Percentiles rank a stretch among this genome's conserved stretches.
phyloP scores from a whole-genome alignment of 2,797 vertebrate species.

The Taeniopygia guttata region DNA sequence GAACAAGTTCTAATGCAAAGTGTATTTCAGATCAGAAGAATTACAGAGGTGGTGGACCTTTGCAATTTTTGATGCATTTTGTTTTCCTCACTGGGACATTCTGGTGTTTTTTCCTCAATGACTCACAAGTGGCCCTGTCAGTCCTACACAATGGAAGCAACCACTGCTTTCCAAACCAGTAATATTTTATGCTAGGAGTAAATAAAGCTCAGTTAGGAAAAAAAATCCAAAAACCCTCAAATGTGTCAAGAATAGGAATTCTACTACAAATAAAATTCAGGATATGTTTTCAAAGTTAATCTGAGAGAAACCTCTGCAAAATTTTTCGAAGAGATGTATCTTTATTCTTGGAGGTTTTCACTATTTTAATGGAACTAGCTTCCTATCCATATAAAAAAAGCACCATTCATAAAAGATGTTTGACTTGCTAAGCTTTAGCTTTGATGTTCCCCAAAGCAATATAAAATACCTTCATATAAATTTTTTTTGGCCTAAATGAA shows the following conservation, averaged over 20 bases:
- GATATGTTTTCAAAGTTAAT: background rate
- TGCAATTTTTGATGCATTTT: background rate
- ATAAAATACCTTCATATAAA: background rate
- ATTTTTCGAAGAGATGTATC: background rate
- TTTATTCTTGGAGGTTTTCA: background rate
- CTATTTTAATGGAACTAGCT: background rate
- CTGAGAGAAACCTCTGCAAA: background rate
- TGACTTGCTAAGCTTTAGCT: constrained; percentile 22
- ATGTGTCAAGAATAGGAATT: background rate
- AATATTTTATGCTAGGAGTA: background rate
- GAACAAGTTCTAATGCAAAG: constrained; percentile 38
- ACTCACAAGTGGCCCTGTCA: background rate
- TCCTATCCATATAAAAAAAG: background rate
- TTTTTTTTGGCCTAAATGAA: background rate
- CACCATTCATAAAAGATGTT: background rate
- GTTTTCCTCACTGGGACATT: background rate
- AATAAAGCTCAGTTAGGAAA: background rate
- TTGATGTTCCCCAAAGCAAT: constrained; percentile 11
- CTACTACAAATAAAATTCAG: background rate
- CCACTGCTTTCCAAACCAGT: background rate
- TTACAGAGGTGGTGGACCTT: background rate
- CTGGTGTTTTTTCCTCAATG: background rate
- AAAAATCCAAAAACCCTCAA: background rate
- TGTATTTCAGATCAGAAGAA: background rate
- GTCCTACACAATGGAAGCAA: constrained; percentile 4